phyloP scores from a whole-genome alignment of 2,113 vertebrate genomes.

The Trogon surrucura region DNA sequence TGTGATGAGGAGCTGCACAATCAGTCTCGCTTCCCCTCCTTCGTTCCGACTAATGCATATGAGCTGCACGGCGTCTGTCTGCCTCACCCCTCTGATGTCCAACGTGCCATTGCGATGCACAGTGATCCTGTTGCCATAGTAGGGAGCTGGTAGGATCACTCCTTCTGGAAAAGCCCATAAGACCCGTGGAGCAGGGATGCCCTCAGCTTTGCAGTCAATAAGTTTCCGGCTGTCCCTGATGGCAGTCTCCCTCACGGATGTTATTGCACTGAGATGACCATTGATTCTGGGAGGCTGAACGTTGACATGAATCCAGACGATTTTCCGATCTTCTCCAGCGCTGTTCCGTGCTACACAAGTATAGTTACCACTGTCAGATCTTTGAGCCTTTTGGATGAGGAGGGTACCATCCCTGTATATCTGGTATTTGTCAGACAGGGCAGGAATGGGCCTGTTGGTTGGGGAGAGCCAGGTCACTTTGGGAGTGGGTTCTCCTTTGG shows the following conservation, averaged over 20 bases:
- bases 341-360: constrained; percentile 84
- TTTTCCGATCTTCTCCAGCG: constrained; percentile 83
- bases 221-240: constrained; percentile 73
- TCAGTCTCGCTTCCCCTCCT: constrained; percentile 85
- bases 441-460: constrained; percentile 75
- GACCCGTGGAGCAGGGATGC: constrained; percentile 80
- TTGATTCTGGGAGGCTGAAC: constrained; percentile 85
- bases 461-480: constrained; percentile 88
- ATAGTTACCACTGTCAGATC: constrained; percentile 90
- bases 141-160: constrained; percentile 86
- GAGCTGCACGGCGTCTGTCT: constrained; percentile 80
- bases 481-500: constrained; percentile 83
- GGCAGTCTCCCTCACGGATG: constrained; percentile 71
- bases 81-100: constrained; percentile 81
- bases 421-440: constrained; percentile 81
- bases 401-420: constrained; percentile 83
- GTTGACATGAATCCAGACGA: constrained; percentile 75
- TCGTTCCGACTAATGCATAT: constrained; percentile 86
- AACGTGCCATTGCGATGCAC: constrained; percentile 91
- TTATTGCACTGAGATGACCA: constrained; percentile 68
- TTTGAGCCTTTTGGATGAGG: constrained; percentile 84
- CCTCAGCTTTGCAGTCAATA: constrained; percentile 84
- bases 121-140: constrained; percentile 82
- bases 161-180: constrained; percentile 90
- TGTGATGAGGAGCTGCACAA: constrained; percentile 81